Conservation (phyloP, 2,113 vertebrate genomes). For the Columba janthina region DNA sequence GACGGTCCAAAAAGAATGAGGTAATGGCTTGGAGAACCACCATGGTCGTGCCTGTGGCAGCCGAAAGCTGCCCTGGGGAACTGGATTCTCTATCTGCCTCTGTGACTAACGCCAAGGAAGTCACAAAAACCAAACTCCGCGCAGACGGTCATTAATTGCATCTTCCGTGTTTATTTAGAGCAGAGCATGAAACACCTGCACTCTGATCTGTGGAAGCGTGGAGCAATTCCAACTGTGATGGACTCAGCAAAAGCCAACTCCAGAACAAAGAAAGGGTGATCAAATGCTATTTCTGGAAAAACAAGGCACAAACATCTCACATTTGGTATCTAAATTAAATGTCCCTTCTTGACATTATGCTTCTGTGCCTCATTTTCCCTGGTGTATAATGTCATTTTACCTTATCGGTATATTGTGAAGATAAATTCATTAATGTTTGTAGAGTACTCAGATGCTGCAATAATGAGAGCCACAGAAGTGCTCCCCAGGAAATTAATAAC, state of each 20-base stretch:
- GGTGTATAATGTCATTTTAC: not conserved
- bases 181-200: not conserved
- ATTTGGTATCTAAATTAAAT: not conserved
- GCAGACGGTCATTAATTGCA: conserved; percentile 9
- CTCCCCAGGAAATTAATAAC: conserved; percentile 55
- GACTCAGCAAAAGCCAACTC: not conserved
- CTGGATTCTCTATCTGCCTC: not conserved
- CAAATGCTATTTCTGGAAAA: not conserved
- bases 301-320: not conserved
- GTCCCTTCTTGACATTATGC: not conserved
- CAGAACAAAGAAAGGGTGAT: not conserved
- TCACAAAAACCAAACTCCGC: not conserved
- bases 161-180: not conserved
- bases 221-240: not conserved
- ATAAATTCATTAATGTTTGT: conserved; percentile 43
- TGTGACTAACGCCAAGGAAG: not conserved
- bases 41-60: not conserved
- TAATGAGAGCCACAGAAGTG: conserved; percentile 4
- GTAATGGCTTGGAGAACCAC: not conserved
- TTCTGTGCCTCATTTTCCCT: not conserved
- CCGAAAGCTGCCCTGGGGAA: not conserved
- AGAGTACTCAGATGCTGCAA: not conserved
- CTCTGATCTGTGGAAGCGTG: not conserved
- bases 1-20: not conserved
- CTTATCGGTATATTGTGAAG: not conserved